Conservation (phyloP, 2,113 vertebrate species). For the Cynopterus brachyotis region DNA sequence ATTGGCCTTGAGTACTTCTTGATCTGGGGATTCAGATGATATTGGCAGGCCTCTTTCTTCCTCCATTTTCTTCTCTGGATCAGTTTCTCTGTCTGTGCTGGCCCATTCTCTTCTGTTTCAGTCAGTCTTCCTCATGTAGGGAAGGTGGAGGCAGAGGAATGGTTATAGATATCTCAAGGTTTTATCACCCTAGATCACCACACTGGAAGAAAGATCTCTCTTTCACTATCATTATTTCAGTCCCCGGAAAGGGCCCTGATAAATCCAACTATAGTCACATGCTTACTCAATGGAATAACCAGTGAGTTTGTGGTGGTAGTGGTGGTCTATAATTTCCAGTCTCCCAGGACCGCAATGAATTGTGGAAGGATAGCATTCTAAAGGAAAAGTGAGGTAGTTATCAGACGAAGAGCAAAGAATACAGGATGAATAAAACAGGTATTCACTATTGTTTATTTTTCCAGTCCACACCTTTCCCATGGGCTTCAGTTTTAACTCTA, state of each 20-base stretch:
- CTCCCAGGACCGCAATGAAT: neutral
- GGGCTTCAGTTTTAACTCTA: neutral
- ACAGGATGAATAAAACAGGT: neutral
- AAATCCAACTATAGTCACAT: neutral
- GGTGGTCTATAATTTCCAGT: neutral
- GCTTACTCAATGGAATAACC: neutral
- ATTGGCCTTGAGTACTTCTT: neutral
- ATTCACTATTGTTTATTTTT: neutral
- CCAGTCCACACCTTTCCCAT: neutral
- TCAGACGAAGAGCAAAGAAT: neutral
- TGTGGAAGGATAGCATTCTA: neutral
- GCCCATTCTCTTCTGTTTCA: neutral
- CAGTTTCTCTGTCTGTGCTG: neutral
- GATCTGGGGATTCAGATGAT: neutral
- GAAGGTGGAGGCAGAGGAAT: neutral
- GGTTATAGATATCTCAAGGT: neutral
- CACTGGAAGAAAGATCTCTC: neutral
- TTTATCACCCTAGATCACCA: neutral
- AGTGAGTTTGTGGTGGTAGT: neutral
- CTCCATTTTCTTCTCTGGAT: neutral
- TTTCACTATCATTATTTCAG: neutral
- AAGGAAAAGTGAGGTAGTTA: neutral
- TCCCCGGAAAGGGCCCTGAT: neutral
- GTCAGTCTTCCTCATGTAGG: neutral
- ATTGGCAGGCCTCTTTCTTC: neutral